Percentiles rank a stretch among this genome's conserved stretches.
Evolutionary conservation across 1,140 invertebrate genomes (phyloP).

Genomic region (Periplaneta americana): DNA sequence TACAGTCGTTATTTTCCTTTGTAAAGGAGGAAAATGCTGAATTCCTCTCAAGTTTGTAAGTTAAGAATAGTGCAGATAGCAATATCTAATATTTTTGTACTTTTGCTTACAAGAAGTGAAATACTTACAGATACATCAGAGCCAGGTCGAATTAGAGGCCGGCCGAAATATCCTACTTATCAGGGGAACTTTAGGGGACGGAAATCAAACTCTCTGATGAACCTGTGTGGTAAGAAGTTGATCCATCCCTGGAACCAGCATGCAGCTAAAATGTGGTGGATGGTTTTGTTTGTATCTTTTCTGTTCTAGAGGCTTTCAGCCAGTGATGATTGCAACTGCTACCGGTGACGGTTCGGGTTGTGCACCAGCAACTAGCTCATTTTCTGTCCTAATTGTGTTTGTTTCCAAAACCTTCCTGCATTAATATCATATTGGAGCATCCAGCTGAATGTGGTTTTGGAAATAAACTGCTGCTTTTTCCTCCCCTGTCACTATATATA

Average conservation of each 20-base stretch:
- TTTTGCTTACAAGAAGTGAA: background rate
- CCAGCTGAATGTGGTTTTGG: background rate
- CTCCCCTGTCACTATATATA: background rate
- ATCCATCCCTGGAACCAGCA: conserved; percentile 15
- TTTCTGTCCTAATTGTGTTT: background rate
- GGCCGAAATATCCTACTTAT: conserved; percentile 76
- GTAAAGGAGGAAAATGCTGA: too few relatives aligned
- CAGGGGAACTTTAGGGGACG: conserved; percentile 62
- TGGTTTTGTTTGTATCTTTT: conserved; percentile 13
- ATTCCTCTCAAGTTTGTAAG: background rate
- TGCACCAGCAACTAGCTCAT: background rate
- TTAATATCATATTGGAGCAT: background rate
- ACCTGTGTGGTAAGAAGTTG: conserved; percentile 80
- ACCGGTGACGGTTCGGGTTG: background rate
- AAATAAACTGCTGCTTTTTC: background rate
- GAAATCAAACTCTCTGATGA: conserved; percentile 90
- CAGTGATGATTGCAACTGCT: background rate
- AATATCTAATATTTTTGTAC: background rate
- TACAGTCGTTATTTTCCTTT: too few relatives aligned
- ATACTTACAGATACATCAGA: conserved; percentile 39
- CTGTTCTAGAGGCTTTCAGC: conserved; percentile 12
- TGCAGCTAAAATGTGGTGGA: conserved; percentile 15
- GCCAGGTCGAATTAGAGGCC: conserved; percentile 67
- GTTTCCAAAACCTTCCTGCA: background rate
- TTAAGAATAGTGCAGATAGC: background rate